Conservation (phyloP, 2,113 vertebrate genomes). For the Gobiocypris rarus region DNA sequence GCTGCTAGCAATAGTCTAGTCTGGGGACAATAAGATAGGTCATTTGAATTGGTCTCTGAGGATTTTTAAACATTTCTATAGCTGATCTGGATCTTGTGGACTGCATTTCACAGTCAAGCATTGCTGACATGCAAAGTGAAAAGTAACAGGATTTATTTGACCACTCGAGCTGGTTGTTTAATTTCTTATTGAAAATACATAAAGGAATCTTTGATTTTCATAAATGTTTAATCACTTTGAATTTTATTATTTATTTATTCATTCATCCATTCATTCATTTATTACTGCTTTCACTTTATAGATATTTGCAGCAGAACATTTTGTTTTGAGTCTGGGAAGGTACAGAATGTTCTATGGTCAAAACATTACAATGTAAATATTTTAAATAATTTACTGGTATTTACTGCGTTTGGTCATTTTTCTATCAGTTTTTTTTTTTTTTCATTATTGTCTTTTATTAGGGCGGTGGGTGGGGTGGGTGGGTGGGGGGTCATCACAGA, state of each 20-base stretch:
- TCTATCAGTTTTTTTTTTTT: neutral
- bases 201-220: neutral
- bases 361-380: neutral
- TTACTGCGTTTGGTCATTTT: neutral
- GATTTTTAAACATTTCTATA: neutral
- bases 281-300: no score
- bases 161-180: neutral
- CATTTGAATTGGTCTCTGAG: neutral
- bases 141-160: neutral
- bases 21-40: neutral
- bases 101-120: conserved; percentile 2
- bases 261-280: no score
- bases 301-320: neutral
- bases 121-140: neutral
- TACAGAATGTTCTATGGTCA: neutral
- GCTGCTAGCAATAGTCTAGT: conserved; percentile 23
- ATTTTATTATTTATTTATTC: no score
- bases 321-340: neutral
- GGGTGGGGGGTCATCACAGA: neutral
- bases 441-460: neutral
- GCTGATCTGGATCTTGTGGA: neutral
- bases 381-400: neutral
- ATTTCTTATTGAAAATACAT: conserved; percentile 1
- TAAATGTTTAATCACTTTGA: no score
- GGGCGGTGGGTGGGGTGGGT: no score